A percentile compares a stretch with the other conserved stretches of the same genome.
These are phyloP conservation scores for Arenicola marina DNA, from an alignment of 2,888 invertebrate species.

Conservation along the genomic window DNA sequence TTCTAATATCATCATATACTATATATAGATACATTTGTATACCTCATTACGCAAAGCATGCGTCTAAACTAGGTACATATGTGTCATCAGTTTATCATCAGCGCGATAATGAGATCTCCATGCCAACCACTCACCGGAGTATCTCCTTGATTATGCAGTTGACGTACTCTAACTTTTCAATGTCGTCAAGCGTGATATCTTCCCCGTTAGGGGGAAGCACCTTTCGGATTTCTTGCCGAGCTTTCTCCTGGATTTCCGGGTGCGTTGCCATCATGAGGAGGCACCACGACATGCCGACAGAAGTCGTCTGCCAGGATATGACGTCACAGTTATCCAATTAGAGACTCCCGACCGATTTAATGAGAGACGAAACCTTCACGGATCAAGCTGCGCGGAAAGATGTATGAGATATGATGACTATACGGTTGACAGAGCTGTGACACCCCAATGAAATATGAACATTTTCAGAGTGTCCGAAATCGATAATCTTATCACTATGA, in stretches of 20 bases:
- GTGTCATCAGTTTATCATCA: too few species aligned
- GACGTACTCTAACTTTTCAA: constrained; percentile 42
- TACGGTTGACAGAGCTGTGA: too few species aligned
- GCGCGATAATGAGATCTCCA: too few species aligned
- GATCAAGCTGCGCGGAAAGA: neutral
- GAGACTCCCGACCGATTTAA: neutral
- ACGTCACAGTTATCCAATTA: neutral
- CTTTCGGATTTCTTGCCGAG: constrained; percentile 38
- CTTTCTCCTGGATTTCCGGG: constrained; percentile 42
- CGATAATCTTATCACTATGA: too few species aligned
- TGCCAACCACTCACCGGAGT: constrained; percentile 44
- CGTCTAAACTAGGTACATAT: too few species aligned
- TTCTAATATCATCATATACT: too few species aligned
- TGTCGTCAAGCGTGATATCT: constrained; percentile 31
- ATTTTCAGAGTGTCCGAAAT: too few species aligned
- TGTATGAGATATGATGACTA: neutral
- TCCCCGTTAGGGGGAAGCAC: constrained; percentile 21
- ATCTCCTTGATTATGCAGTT: constrained; percentile 48
- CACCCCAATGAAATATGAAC: too few species aligned
- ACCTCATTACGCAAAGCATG: too few species aligned
- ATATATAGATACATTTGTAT: too few species aligned
- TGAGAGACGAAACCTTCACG: neutral
- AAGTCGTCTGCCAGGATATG: constrained; percentile 40
- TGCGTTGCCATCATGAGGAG: constrained; percentile 43
- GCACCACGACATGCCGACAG: constrained; percentile 43